Conservation (phyloP, 2,797 vertebrate species). For the Ciconia nigra region DNA sequence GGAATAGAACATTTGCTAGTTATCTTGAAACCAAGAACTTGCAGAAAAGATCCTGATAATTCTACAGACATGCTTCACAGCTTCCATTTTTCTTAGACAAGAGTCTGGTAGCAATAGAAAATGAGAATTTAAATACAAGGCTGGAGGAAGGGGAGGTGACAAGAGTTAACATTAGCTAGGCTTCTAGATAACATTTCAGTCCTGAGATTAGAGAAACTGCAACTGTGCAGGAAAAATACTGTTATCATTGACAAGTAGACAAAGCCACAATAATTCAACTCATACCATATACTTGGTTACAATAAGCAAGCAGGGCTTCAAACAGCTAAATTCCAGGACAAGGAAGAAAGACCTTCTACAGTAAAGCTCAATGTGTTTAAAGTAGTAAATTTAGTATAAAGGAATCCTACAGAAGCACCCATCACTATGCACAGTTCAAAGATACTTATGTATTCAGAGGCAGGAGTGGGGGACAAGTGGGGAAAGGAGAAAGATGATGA, state of each 20-base stretch:
- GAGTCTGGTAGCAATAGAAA: background rate
- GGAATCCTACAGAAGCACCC: background rate
- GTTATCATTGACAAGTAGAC: background rate
- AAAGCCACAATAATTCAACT: background rate
- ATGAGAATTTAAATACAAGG: background rate
- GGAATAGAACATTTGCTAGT: background rate
- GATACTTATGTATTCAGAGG: background rate
- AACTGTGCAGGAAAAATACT: background rate
- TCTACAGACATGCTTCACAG: background rate
- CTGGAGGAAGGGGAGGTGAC: background rate
- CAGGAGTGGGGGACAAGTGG: accelerated
- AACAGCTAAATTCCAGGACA: background rate
- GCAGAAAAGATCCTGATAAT: background rate
- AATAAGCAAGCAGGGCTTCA: background rate
- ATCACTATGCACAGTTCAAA: background rate
- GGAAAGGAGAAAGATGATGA: background rate
- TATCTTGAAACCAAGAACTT: background rate
- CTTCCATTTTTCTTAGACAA: background rate
- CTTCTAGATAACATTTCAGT: background rate
- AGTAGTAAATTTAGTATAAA: background rate
- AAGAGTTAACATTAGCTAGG: background rate
- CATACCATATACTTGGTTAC: background rate
- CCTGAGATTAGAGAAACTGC: background rate
- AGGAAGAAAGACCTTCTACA: background rate
- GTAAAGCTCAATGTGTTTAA: background rate